Evolutionary conservation across 2,797 vertebrate genomes (phyloP).

Genomic region (Loris lydekkerianus): DNA sequence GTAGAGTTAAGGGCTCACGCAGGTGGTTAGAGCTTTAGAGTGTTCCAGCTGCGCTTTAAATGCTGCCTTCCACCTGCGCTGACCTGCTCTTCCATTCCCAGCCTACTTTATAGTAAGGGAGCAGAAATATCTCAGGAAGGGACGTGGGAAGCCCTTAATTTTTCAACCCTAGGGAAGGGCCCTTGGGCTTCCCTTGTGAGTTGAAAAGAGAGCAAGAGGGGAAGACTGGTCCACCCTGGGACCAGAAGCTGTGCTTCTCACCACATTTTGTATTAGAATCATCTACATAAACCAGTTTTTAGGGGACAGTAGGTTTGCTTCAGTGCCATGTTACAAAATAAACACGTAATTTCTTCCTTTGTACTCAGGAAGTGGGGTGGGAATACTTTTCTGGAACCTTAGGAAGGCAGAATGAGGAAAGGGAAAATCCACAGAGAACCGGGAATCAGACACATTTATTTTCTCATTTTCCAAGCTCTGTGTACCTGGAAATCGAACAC

Average conservation of each 20-base stretch:
- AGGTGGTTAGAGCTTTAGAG: neutral
- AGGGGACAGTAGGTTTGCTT: neutral
- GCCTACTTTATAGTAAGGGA: neutral
- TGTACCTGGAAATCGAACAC: conserved; percentile 13
- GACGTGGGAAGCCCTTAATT: neutral
- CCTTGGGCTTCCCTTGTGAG: neutral
- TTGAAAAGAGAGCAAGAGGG: neutral
- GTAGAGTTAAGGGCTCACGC: too few relatives aligned
- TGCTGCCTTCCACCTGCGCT: rapidly evolving
- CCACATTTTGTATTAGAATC: conserved; percentile 20
- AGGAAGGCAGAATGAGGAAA: neutral
- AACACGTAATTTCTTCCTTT: neutral
- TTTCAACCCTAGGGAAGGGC: neutral
- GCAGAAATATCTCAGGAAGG: neutral
- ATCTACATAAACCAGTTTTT: neutral
- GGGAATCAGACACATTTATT: neutral
- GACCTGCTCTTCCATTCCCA: neutral
- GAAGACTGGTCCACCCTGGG: neutral
- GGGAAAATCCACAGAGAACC: neutral
- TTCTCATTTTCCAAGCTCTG: conserved; percentile 50
- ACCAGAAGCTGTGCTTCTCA: neutral
- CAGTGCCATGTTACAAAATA: conserved; percentile 2
- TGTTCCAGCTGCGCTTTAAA: neutral
- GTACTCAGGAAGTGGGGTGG: neutral
- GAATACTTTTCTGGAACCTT: neutral